Conservation (phyloP, 1,140 invertebrate genomes). For the Pseudomyrmex pallidus region DNA sequence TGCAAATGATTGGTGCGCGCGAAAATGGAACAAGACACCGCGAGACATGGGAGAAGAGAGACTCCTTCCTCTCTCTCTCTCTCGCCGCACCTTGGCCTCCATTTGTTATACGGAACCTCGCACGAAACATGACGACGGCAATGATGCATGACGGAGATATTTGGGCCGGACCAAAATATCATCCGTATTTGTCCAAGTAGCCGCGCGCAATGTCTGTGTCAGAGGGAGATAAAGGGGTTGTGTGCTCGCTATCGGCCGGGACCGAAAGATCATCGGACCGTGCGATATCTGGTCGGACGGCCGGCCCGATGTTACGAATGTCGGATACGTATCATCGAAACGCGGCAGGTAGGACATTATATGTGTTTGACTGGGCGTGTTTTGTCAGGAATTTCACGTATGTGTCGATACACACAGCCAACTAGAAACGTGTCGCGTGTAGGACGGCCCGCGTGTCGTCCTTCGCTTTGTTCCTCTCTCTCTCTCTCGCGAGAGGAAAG, state of each 20-base stretch:
- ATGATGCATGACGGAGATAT: constrained; percentile 76
- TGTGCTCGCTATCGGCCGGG: constrained; percentile 52
- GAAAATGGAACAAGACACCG: constrained; percentile 79
- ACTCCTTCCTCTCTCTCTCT: constrained; percentile 60
- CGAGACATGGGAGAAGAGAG: constrained; percentile 64
- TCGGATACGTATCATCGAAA: constrained; percentile 31
- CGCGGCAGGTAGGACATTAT: constrained; percentile 24
- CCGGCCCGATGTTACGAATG: constrained; percentile 38
- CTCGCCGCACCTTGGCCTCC: constrained; percentile 71
- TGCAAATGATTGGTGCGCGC: constrained; percentile 80
- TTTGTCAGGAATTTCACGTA: constrained; percentile 51
- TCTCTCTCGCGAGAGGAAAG: not conserved
- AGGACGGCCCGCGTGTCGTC: not conserved
- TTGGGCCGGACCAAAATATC: constrained; percentile 72
- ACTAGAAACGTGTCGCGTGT: constrained; percentile 4
- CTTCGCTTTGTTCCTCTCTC: not conserved
- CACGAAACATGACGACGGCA: constrained; percentile 75
- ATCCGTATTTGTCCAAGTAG: constrained; percentile 43
- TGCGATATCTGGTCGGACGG: constrained; percentile 67
- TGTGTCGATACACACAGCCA: constrained; percentile 17
- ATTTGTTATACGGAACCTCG: constrained; percentile 77
- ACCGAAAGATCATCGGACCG: constrained; percentile 64
- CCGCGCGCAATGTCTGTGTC: not conserved
- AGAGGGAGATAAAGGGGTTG: constrained; percentile 2
- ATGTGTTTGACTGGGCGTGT: constrained; percentile 21